A percentile compares a stretch with the other conserved stretches of the same genome.
Conservation (phyloP, 2,113 vertebrate genomes). For the Montifringilla adamsi region DNA sequence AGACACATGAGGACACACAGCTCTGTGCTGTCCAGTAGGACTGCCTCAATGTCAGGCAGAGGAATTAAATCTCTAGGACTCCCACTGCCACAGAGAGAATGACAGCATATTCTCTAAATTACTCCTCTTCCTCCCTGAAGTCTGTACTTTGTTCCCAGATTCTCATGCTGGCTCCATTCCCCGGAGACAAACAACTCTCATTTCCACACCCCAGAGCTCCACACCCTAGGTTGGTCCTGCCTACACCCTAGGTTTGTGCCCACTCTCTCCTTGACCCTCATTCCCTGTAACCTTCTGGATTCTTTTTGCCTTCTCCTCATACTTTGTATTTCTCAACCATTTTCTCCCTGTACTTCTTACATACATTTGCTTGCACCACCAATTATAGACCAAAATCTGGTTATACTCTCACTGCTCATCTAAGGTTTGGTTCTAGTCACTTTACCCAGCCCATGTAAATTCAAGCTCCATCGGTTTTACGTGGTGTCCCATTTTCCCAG, state of each 20-base stretch:
- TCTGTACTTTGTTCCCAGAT: neutral
- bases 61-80: neutral
- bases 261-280: neutral
- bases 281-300: neutral
- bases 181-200: neutral
- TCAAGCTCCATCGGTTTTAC: neutral
- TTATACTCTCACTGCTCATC: neutral
- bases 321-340: neutral
- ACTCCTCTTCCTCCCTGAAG: neutral
- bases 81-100: neutral
- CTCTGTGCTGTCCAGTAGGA: neutral
- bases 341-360: neutral
- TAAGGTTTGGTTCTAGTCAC: neutral
- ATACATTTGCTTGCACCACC: neutral
- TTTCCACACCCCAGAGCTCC: neutral
- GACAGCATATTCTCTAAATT: neutral
- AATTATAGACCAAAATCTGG: neutral
- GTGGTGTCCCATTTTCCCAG: neutral
- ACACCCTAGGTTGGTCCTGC: fast-evolving
- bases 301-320: neutral
- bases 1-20: neutral
- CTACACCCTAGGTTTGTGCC: neutral
- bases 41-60: neutral
- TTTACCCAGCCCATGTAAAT: neutral
- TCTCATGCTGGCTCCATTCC: neutral